A percentile compares a stretch with the other conserved stretches of the same genome.
These are phyloP conservation scores for Strigamia maritima DNA, from an alignment of 2,888 invertebrate species.

Conservation along the genomic window DNA sequence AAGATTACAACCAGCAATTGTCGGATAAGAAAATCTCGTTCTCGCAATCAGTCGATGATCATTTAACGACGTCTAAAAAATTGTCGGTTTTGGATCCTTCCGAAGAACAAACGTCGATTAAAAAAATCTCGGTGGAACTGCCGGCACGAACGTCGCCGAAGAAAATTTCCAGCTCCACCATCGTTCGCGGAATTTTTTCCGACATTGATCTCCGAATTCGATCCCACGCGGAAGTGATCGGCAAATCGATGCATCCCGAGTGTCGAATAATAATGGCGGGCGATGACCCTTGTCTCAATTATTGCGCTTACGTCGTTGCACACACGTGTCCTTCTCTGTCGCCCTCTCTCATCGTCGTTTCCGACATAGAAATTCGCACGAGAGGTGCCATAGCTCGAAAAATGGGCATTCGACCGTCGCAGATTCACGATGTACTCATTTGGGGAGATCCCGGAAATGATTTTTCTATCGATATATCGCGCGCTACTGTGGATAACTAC, in stretches of 20 bases:
- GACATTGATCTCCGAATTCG: not conserved
- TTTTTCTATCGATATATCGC: conserved; percentile 5
- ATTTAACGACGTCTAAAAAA: no score
- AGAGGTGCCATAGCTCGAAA: not conserved
- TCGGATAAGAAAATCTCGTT: not conserved
- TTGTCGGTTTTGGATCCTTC: no score
- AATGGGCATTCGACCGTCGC: not conserved
- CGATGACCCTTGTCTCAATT: not conserved
- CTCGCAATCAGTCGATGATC: not conserved
- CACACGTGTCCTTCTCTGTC: not conserved
- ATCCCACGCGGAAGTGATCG: not conserved
- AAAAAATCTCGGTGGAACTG: not conserved
- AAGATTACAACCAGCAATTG: not conserved
- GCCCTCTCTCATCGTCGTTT: not conserved
- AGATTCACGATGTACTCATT: not conserved
- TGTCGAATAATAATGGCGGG: not conserved
- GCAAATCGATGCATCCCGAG: not conserved
- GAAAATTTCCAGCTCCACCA: not conserved
- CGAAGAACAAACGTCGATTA: not conserved
- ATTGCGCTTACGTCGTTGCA: not conserved
- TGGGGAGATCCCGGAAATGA: conserved; percentile 17
- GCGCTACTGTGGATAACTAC: not conserved
- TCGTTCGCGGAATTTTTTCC: not conserved
- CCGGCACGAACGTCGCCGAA: not conserved
- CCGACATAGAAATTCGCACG: not conserved